These are phyloP conservation scores for Craseonycteris thonglongyai DNA, from an alignment of 2,113 vertebrate genomes.

Conservation along the genomic window DNA sequence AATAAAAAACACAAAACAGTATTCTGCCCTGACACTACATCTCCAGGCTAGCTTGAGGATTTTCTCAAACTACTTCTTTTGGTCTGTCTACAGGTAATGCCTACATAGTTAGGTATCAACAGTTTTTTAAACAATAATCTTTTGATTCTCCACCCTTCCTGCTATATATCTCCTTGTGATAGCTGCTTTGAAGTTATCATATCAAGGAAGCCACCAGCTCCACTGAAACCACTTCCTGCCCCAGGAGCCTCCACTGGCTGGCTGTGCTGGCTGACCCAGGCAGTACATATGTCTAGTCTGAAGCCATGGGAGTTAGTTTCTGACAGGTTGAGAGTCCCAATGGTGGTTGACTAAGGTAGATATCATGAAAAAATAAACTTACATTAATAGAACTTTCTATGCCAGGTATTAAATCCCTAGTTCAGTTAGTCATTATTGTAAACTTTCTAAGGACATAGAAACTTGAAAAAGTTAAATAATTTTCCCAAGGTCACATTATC, in stretches of 20 bases:
- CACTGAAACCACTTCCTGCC: neutral
- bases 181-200: neutral
- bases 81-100: neutral
- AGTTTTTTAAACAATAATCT: neutral
- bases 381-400: neutral
- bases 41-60: neutral
- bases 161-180: neutral
- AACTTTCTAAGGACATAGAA: neutral
- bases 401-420: neutral
- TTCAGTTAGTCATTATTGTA: neutral
- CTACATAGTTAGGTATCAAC: neutral
- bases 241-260: no score
- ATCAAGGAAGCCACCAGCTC: neutral
- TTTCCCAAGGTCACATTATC: neutral
- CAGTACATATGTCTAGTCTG: neutral
- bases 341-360: neutral
- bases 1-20: neutral
- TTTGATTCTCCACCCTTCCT: neutral
- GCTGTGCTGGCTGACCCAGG: neutral
- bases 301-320: neutral
- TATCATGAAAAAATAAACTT: neutral
- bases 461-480: neutral
- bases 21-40: neutral
- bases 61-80: neutral
- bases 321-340: neutral